Base-by-base conservation (phyloP, 1,140 invertebrate genomes). In the Calliopsis andreniformis region DNA sequence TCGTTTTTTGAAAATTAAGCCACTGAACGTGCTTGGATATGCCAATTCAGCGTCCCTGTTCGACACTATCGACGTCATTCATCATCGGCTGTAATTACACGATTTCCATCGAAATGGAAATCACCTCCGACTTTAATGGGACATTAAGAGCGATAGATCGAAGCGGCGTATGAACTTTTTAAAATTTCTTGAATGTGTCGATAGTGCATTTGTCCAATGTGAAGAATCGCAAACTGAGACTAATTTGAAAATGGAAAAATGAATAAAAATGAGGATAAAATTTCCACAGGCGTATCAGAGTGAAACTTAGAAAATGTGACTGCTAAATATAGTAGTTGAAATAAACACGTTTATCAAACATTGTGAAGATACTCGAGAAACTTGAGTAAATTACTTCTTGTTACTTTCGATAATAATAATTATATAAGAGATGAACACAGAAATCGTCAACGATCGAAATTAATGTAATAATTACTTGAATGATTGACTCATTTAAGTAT, bases 91-190 rank as follows among this genome's bases (percentile, higher is more conserved):
- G 62, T 75, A 75, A 75, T 75, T 75, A 75, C 71, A 30, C 51
- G 71, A 75, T 75, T 75, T 75, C 61, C 71, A 75, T 75, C 71
- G 71, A 75, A 75, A 75, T 75, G 71, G 71, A 75, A 67, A 67
- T 75, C 62, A 67, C 51, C 51, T 25, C 39, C 39, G 71, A 75
- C 62, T 75, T 75, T 75, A 75, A 75, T 75, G 39, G 49, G 16
- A 67, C 32, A 47, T 67, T 66, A 73, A 73, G 42, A 42, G 49
- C 71, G 64, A 73, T 66, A 67, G 71, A 66, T 56, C 71, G 71
- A 20, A 5, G 16, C 10, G 45, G 39, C n/a, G 7, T 14, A 28
- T n/a, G 20, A 39, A 55, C 56, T 73, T 66, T 23, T 42, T 6
- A 3, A 23, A 53, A 66, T 45, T 23, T 12, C n/a, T 10, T 3